Percentiles rank a stretch among this genome's conserved stretches.
Conservation (phyloP, 2,113 vertebrate species). For the Paramormyrops kingsleyae region DNA sequence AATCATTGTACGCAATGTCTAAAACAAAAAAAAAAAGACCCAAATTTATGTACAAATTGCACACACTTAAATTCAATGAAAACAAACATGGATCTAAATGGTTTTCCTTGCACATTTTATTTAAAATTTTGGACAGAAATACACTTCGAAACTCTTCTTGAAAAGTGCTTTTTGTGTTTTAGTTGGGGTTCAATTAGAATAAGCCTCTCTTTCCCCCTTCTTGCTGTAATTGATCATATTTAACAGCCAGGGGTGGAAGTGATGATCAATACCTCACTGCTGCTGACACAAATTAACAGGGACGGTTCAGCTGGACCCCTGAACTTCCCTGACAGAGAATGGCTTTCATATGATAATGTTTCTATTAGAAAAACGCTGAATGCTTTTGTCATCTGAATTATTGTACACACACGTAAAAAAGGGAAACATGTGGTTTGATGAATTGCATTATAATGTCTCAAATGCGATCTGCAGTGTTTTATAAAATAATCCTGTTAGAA, state of each 20-base stretch:
- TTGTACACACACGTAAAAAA: background rate
- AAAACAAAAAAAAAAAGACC: background rate
- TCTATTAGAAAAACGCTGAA: background rate
- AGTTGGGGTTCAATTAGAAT: background rate
- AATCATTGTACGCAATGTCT: background rate
- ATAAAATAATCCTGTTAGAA: background rate
- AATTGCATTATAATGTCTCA: background rate
- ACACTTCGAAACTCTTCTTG: background rate
- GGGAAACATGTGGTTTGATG: background rate
- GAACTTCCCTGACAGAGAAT: slow-evolving; percentile 8
- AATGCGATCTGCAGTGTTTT: background rate
- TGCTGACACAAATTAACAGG: slow-evolving; percentile 19
- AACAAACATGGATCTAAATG: background rate
- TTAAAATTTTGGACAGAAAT: background rate
- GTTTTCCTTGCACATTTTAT: background rate
- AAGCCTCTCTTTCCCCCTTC: background rate
- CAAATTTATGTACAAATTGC: background rate
- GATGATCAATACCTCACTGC: slow-evolving; percentile 1
- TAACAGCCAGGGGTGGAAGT: slow-evolving; percentile 10
- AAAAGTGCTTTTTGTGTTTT: background rate
- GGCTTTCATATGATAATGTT: slow-evolving; percentile 19
- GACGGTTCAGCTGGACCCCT: slow-evolving; percentile 9
- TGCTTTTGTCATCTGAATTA: background rate
- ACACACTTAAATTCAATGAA: background rate
- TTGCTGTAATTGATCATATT: slow-evolving; percentile 24